Conservation (phyloP, 2,113 vertebrate genomes). For the Physeter macrocephalus region DNA sequence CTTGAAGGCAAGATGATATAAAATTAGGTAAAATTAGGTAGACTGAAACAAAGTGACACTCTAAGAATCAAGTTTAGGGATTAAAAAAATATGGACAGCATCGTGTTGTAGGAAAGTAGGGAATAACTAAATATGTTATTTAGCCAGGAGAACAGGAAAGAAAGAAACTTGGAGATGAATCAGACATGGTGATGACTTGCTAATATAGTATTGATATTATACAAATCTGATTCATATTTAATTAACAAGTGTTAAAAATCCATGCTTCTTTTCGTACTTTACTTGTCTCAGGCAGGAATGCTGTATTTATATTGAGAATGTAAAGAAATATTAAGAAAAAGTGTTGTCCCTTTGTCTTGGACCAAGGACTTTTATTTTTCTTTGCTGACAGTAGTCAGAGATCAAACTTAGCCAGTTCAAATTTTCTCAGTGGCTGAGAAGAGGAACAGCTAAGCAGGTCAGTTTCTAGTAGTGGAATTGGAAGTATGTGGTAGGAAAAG, state of each 20-base stretch:
- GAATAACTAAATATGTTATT: background rate
- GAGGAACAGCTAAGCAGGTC: background rate
- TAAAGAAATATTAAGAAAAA: background rate
- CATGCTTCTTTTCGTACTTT: background rate
- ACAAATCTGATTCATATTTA: background rate
- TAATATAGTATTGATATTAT: background rate
- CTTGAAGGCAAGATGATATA: background rate
- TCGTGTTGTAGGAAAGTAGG: background rate
- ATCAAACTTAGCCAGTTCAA: background rate
- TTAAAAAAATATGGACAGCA: background rate
- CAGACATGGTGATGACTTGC: background rate
- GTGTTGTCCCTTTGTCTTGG: background rate
- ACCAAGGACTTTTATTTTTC: background rate
- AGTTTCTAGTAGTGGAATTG: background rate
- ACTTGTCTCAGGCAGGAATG: background rate
- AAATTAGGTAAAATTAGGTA: background rate
- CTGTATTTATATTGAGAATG: background rate
- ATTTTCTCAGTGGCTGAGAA: background rate
- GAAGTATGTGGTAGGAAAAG: background rate
- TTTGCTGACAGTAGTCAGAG: background rate
- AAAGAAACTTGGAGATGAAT: background rate
- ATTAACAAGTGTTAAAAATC: background rate
- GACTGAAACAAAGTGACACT: background rate
- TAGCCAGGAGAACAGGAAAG: background rate
- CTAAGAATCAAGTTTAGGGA: background rate